Base-by-base conservation (phyloP, 1,140 invertebrate species). In the Drosophila punjabiensis region DNA sequence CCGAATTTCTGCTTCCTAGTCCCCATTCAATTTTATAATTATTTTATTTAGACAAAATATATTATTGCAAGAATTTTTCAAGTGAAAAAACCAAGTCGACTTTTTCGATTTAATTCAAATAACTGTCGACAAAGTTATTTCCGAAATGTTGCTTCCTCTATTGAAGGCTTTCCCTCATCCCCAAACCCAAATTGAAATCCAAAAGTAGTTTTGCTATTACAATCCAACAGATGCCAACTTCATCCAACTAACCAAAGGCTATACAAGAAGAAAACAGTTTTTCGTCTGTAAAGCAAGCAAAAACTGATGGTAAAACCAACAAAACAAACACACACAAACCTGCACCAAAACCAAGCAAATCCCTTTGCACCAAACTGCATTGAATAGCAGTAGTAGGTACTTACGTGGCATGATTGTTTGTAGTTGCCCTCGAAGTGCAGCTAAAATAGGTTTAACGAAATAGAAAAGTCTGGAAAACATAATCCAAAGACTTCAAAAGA, bases 381-480 rank as follows among this genome's bases (percentile, higher is more conserved):
- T 64, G 48, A 39, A 39, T 1, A 59, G 62, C 39, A 33, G 53
- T n/a, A 24, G 32, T 30, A 24, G 24, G 24, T 24, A 24, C 24
- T 24, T 24, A 65, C 35, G 18, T 65, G 63, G 63, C 63, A 65
- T 33, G 55, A 24, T 60, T 60, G 55, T 11, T 20, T 60, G 63
- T 13, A 43, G 35, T 61, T 65, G 55, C 18, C 53, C 63, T 65
- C 47, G 33, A 75, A 61, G 53, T 28, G 47, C 67, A 75, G 33
- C 71, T 43, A 61, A 74, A 73, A 71, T 63, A 43, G 66, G 69
- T 64, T 43, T 64, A 48, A 30, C 33, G 18, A 37, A 39, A 30
- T 8, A 35, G 13, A 10, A 16, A 35, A 28, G 8, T 16, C 14
- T 56, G 53, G 2, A 28, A 62, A 55, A 55, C n/a, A n/a, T 33